Evolutionary conservation across 1,140 invertebrate species (phyloP), one percentile per base, ranked within the genome.

Genomic region (Bombus cullumanus): DNA sequence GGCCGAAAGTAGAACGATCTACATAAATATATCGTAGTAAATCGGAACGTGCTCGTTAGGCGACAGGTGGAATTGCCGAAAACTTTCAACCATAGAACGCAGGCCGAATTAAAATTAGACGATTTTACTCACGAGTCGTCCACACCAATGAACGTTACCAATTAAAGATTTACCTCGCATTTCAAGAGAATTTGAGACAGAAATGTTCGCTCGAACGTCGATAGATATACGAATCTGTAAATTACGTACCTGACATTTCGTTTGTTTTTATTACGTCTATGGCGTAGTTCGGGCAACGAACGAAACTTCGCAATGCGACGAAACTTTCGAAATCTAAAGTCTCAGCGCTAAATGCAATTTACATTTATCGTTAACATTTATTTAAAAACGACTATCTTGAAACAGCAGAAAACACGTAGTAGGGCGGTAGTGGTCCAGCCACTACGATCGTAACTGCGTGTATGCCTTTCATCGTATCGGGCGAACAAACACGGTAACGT

Each of bases 391-490:
- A 72, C 13, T 28, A 12, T 37, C 22, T 31, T 15, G 39, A n/a
- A 39, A 39, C 8, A 28, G 37, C n/a, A 31, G 15, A 31, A 34
- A 64, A 64, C 31, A 28, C 8, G 13, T 25, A 31, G 31, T 41
- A 25, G 39, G 15, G 34, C 8, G 25, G 25, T 28, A 79, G 82
- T 84, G 83, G 68, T 43, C 83, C 83, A 84, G 83, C 83, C 83
- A 80, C 83, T 62, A 37, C 2, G 43, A 22, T 69, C 62, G 53
- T 25, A 39, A 13, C 66, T 37, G 34, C 25, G 25, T 34, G 34
- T 39, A 6, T 53, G n/a, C 53, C 28, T 64, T 64, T 28, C 64
- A 47, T 47, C 34, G 73, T n/a, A 34, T 74, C n/a, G 68, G 22
- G 2, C 25, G 34, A 39, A 69, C 22, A 18, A 69, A 62, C 15